Evolutionary conservation across 2,888 invertebrate genomes (phyloP), one percentile per base, ranked within the genome.

Genomic region (Epinotia bilunana): DNA sequence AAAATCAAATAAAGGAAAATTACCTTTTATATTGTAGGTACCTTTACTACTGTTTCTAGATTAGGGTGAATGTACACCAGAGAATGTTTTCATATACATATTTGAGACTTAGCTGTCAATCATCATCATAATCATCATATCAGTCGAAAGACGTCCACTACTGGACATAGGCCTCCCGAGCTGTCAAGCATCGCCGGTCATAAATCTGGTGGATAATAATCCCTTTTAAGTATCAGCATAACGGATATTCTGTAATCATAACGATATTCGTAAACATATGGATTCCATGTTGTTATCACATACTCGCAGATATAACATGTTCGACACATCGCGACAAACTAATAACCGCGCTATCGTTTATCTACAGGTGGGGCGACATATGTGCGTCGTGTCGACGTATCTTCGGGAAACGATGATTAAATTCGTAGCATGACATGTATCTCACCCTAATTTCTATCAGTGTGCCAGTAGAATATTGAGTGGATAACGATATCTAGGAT

Each of bases 321-420:
- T 46, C 28, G 58, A 69, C 69, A 69, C n/a, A n/a, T 5, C 46
- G 11, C 60, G n/a, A 69, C 60, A 46, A 69, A 69, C 69, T 69
- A 69, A 69, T 69, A 69, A 69, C 68, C 23, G 60, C 23, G 58
- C 23, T 69, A 60, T 69, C 69, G 58, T 69, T 69, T 69, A 69
- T 68, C 23, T 69, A 60, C 69, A 69, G 58, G 58, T 69, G 58
- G 58, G 43, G 23, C 67, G 39, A 46, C 74, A 74, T 63, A 57
- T 74, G 74, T 33, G 46, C 46, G 58, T 23, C 23, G 57, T 60
- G 58, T 58, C 28, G 69, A 60, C 69, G 60, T 58, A 60, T 18
- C 20, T 46, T 6, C 20, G 20, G 58, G 55, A 69, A 68, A 39
- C 43, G 20, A 58, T 69, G 46, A 69, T 69, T 58, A 60, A 60